phyloP scores from a whole-genome alignment of 2,888 invertebrate species.

The Cantharis rustica region DNA sequence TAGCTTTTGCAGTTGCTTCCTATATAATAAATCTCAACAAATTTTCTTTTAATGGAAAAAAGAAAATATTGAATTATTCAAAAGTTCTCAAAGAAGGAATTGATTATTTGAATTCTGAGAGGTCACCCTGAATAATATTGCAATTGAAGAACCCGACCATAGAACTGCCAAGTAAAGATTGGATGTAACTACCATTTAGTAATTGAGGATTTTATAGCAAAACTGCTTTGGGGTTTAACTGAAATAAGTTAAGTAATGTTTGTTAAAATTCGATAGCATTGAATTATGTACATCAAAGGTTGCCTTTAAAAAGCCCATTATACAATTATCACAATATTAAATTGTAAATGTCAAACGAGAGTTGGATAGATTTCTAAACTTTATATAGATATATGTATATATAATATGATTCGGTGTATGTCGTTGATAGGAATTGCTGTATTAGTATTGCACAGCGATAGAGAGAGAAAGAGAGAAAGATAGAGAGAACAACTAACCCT shows the following conservation, averaged over 20 bases:
- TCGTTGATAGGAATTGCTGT: conserved; percentile 21
- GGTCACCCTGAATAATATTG: background rate
- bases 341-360: background rate
- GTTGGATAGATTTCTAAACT: background rate
- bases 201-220: background rate
- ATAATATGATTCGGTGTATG: conserved; percentile 21
- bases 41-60: background rate
- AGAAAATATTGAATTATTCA: background rate
- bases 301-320: background rate
- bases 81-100: background rate
- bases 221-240: background rate
- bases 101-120: background rate
- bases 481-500: conserved; percentile 14
- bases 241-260: background rate
- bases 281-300: background rate
- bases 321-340: background rate
- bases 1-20: background rate
- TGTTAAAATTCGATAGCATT: background rate
- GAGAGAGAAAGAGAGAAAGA: conserved; percentile 8
- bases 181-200: background rate
- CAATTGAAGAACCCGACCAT: background rate
- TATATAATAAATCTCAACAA: background rate
- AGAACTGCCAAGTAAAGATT: background rate
- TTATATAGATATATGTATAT: conserved; percentile 1
- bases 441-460: conserved; percentile 17